Evolutionary conservation across 1,140 invertebrate genomes (phyloP).

Genomic region (Drosophila erecta): DNA sequence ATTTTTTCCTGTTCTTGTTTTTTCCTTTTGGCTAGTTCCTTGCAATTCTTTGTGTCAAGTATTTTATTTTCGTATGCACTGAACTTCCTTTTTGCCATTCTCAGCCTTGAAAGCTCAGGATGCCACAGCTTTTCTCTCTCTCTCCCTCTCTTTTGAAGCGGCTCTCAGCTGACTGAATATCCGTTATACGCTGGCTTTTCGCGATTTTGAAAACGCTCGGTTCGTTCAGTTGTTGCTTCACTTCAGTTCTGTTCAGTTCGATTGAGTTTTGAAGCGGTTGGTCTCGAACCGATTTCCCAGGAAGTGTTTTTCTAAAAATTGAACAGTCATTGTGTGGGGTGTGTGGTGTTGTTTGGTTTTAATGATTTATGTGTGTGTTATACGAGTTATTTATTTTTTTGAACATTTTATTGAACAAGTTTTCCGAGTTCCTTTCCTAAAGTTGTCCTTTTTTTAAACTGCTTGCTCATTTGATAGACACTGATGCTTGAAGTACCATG

Average conservation of each 20-base stretch:
- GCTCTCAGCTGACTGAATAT: slow-evolving; percentile 18
- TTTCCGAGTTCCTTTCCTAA: neutral
- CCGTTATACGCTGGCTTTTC: slow-evolving; percentile 50
- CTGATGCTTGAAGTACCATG: no score
- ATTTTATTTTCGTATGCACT: neutral
- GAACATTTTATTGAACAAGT: neutral
- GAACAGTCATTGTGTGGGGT: neutral
- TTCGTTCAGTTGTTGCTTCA: slow-evolving; percentile 77
- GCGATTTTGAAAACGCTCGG: slow-evolving; percentile 50
- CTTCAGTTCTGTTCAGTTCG: slow-evolving; percentile 67
- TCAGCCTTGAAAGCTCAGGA: slow-evolving; percentile 45
- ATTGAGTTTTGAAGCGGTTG: slow-evolving; percentile 14
- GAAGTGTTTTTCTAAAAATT: slow-evolving; percentile 4
- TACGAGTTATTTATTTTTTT: neutral
- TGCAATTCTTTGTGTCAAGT: neutral
- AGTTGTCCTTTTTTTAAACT: no score
- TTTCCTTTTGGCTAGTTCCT: slow-evolving; percentile 15
- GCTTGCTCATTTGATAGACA: neutral
- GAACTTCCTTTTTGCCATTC: slow-evolving; percentile 3
- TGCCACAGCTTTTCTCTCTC: slow-evolving; percentile 7
- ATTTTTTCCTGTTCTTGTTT: neutral
- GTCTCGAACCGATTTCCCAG: slow-evolving; percentile 11
- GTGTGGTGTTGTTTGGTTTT: neutral
- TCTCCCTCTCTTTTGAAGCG: neutral
- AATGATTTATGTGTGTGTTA: neutral